phyloP scores from a whole-genome alignment of 2,888 invertebrate species.

The Chymomyza caudatula region DNA sequence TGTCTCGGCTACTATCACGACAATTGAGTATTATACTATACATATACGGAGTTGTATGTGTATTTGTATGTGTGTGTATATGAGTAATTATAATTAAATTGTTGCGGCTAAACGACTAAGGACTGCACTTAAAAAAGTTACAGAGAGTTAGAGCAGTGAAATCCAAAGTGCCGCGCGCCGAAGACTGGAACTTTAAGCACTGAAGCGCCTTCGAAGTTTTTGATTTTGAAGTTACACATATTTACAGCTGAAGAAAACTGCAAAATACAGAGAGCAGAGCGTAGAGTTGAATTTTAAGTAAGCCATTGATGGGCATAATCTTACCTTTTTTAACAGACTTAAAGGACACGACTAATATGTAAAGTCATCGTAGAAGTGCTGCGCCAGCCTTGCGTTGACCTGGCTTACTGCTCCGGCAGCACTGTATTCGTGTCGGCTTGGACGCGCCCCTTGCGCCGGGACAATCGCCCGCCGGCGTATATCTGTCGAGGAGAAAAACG shows the following conservation, averaged over 20 bases:
- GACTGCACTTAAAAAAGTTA: conserved; percentile 13
- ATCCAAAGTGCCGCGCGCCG: neutral
- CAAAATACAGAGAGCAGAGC: conserved; percentile 3
- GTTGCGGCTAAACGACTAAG: conserved; percentile 45
- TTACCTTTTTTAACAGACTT: conserved; percentile 29
- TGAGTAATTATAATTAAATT: conserved; percentile 17
- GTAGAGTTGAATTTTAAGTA: neutral
- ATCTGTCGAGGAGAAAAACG: conserved; percentile 78
- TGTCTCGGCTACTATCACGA: conserved; percentile 76
- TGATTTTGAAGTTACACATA: conserved; percentile 35
- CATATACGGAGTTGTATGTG: conserved; percentile 28
- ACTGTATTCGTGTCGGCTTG: conserved; percentile 70
- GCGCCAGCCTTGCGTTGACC: conserved; percentile 64
- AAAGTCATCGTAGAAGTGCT: conserved; percentile 75
- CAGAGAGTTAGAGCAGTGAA: conserved; percentile 20
- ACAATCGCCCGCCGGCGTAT: conserved; percentile 74
- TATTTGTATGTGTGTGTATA: neutral
- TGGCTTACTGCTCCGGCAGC: conserved; percentile 46
- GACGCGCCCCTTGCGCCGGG: conserved; percentile 65
- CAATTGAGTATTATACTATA: conserved; percentile 76
- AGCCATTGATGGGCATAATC: neutral
- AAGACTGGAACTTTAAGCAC: neutral
- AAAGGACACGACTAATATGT: conserved; percentile 61
- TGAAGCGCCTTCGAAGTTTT: neutral
- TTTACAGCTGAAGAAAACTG: conserved; percentile 68